These are phyloP conservation scores for Cebus imitator DNA, from an alignment of 2,113 vertebrate genomes.

Conservation along the genomic window DNA sequence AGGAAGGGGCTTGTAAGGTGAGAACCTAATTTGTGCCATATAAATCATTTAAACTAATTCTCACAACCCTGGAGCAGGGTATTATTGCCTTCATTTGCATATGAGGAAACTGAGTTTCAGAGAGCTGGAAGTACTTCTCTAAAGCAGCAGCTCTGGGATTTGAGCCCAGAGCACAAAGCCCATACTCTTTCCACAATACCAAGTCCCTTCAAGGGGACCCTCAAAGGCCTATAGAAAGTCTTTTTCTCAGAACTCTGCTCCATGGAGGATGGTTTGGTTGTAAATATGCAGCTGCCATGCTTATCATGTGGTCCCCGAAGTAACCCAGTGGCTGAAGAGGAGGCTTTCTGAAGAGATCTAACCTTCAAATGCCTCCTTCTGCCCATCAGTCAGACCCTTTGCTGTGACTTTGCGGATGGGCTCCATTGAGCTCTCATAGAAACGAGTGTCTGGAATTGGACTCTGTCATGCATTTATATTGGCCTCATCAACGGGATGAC, in stretches of 20 bases:
- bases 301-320: background rate
- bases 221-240: background rate
- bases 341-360: background rate
- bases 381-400: background rate
- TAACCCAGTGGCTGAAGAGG: background rate
- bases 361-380: slow-evolving; percentile 53
- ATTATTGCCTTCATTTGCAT: background rate
- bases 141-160: background rate
- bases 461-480: slow-evolving; percentile 78
- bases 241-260: background rate
- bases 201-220: background rate
- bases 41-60: slow-evolving; percentile 59
- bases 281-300: background rate
- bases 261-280: background rate
- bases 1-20: slow-evolving; percentile 28
- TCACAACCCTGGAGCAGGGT: slow-evolving; percentile 31
- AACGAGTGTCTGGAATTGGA: slow-evolving; percentile 55
- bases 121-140: background rate
- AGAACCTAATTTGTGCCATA: slow-evolving; percentile 36
- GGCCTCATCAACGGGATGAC: slow-evolving; percentile 59
- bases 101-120: slow-evolving; percentile 3
- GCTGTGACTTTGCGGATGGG: slow-evolving; percentile 34
- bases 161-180: background rate
- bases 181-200: background rate
- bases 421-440: slow-evolving; percentile 53